phyloP scores from a whole-genome alignment of 1,140 invertebrate genomes.

The Babylonia areolata region DNA sequence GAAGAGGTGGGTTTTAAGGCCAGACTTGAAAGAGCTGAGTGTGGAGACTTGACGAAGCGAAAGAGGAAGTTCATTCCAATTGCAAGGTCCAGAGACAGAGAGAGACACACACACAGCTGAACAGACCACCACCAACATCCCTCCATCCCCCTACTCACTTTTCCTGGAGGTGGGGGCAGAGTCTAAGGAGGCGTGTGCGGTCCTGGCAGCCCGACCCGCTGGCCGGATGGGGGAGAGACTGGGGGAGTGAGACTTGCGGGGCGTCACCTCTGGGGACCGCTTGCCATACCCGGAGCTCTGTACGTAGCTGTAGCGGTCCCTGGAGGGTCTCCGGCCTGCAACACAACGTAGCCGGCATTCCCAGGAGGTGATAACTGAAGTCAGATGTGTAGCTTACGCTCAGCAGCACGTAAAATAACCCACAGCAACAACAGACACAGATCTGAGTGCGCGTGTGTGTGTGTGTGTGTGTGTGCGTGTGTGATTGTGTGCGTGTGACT shows the following conservation, averaged over 20 bases:
- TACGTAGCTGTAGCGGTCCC: conserved; percentile 47
- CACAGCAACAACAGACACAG: not conserved
- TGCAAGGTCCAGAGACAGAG: too few species aligned
- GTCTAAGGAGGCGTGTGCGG: not conserved
- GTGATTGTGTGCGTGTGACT: too few species aligned
- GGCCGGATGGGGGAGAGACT: conserved; percentile 19
- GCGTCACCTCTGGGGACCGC: conserved; percentile 46
- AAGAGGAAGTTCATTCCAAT: too few species aligned
- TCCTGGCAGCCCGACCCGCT: not conserved
- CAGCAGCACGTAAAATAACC: too few species aligned
- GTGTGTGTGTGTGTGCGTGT: not conserved
- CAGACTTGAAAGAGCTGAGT: too few species aligned
- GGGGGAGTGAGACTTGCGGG: conserved; percentile 27
- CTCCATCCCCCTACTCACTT: conserved; percentile 5
- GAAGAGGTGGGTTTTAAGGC: too few species aligned
- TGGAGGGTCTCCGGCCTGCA: conserved; percentile 31
- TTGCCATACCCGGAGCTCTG: conserved; percentile 69
- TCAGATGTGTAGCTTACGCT: too few species aligned
- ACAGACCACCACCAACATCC: too few species aligned
- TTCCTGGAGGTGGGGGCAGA: not conserved
- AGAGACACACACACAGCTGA: too few species aligned
- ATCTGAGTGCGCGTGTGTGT: not conserved
- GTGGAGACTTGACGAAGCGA: too few species aligned
- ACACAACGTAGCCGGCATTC: too few species aligned
- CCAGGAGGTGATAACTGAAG: too few species aligned